Evolutionary conservation across 2,113 vertebrate genomes (phyloP).

Genomic region (Boleophthalmus pectinirostris): DNA sequence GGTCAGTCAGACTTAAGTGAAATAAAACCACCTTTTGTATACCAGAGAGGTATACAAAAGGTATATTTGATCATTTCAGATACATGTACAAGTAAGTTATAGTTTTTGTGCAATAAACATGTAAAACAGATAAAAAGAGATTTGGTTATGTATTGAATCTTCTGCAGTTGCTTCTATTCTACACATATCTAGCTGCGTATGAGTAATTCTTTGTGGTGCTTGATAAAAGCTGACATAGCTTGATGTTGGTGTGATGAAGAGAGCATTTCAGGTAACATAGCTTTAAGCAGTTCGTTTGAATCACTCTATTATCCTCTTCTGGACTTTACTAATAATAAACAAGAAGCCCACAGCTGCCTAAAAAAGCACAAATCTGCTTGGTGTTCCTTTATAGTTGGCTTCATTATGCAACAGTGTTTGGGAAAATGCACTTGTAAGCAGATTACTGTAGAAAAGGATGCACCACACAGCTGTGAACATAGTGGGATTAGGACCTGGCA

Average conservation of each 20-base stretch:
- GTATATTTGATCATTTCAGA: neutral
- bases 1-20: neutral
- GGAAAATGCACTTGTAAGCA: conserved; percentile 35
- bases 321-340: conserved; percentile 5
- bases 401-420: conserved; percentile 33
- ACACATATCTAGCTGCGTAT: too few relatives aligned
- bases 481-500: conserved; percentile 33
- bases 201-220: neutral
- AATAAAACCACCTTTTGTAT: too few relatives aligned
- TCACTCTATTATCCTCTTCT: neutral
- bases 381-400: conserved; percentile 17
- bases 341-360: neutral
- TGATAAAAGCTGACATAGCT: neutral
- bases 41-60: neutral
- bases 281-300: neutral
- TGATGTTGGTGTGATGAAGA: neutral
- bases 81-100: neutral
- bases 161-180: too few relatives aligned
- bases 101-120: neutral
- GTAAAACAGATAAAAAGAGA: too few relatives aligned
- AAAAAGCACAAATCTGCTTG: conserved; percentile 9
- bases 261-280: neutral
- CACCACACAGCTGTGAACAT: conserved; percentile 36
- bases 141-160: too few relatives aligned
- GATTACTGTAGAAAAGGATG: conserved; percentile 47